Evolutionary conservation across 2,797 vertebrate species (phyloP).

Genomic region (Cyprinella venusta): DNA sequence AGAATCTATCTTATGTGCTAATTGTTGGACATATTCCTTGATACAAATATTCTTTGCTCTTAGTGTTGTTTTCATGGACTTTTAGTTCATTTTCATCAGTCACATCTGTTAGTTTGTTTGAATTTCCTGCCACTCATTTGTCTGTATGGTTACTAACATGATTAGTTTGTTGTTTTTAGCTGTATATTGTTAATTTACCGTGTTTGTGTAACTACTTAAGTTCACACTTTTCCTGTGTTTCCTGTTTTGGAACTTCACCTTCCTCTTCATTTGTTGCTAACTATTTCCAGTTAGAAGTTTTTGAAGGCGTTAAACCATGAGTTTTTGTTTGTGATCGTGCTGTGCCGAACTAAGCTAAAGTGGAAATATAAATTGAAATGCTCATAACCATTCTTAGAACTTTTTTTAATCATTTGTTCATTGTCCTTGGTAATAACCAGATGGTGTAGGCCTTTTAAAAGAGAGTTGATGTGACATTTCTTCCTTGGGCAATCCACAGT

Average conservation of each 20-base stretch:
- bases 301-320: constrained; percentile 33
- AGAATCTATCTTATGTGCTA: not conserved
- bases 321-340: constrained; percentile 16
- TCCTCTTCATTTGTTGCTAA: no score
- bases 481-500: constrained; percentile 32
- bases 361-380: constrained; percentile 31
- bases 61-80: no score
- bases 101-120: no score
- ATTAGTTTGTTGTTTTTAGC: no score
- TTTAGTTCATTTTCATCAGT: no score
- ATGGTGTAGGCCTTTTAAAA: constrained; percentile 16
- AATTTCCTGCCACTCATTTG: no score
- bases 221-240: no score
- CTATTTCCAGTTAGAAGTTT: constrained; percentile 15
- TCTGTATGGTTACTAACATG: no score
- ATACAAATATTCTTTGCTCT: no score
- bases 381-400: not conserved
- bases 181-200: no score
- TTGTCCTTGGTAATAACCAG: constrained; percentile 52
- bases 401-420: constrained; percentile 38
- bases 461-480: constrained; percentile 52
- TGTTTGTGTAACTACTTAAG: no score
- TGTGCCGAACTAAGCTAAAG: constrained; percentile 56
- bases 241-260: no score
- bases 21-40: not conserved